Evolutionary conservation across 2,797 vertebrate genomes (phyloP).

Genomic region (Lepus oiostolus): DNA sequence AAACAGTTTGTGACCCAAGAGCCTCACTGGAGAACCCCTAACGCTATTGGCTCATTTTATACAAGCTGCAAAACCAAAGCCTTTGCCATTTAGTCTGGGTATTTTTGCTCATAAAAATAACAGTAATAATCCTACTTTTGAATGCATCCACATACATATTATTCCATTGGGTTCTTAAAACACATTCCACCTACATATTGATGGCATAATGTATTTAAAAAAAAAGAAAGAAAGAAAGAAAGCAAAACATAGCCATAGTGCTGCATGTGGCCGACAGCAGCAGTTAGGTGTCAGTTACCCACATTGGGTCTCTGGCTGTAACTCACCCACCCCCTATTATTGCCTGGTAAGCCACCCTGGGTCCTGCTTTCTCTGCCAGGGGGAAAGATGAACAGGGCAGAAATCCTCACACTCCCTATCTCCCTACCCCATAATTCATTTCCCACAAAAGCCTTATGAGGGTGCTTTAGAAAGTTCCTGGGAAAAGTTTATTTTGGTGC

Average conservation of each 20-base stretch:
- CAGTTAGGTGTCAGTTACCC: too few relatives aligned
- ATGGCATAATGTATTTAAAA: background rate
- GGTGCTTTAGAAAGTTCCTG: too few relatives aligned
- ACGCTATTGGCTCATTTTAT: background rate
- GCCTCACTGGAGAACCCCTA: background rate
- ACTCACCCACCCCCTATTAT: too few relatives aligned
- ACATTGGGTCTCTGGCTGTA: background rate
- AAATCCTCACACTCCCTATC: background rate
- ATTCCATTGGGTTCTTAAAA: slow-evolving; percentile 21
- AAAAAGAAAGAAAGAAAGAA: background rate
- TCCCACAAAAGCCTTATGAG: background rate
- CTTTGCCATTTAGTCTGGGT: background rate
- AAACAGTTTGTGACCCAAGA: background rate
- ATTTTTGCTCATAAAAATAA: background rate
- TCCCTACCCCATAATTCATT: background rate
- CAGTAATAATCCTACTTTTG: background rate
- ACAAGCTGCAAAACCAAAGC: background rate
- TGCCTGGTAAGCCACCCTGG: background rate
- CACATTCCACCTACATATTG: background rate
- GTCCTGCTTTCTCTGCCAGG: background rate
- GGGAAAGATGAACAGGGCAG: background rate
- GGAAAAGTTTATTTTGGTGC: too few relatives aligned
- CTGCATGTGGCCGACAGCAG: too few relatives aligned
- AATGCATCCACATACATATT: background rate
- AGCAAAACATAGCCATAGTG: too few relatives aligned